Conservation (phyloP, 2,113 vertebrate genomes). For the Blennius ocellaris region DNA sequence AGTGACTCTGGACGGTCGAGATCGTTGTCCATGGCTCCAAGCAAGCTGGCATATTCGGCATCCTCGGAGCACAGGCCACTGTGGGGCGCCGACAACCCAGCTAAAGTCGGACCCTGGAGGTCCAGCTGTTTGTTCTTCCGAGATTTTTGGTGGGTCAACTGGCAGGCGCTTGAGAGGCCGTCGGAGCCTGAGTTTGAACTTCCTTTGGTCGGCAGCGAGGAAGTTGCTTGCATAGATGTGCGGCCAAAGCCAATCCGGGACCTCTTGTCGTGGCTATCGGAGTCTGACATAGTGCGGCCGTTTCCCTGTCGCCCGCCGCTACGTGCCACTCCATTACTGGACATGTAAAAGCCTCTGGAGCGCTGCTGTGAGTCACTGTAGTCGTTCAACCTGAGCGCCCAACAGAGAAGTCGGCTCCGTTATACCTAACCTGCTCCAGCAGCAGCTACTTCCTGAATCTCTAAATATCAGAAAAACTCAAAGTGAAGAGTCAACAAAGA, state of each 20-base stretch:
- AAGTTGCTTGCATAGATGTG: conserved; percentile 85
- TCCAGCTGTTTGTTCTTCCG: conserved; percentile 84
- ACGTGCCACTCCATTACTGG: conserved; percentile 83
- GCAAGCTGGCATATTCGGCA: conserved; percentile 89
- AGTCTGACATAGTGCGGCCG: conserved; percentile 79
- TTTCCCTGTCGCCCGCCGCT: conserved; percentile 84
- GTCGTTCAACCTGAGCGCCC: conserved; percentile 85
- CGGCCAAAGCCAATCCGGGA: conserved; percentile 84
- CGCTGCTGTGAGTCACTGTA: conserved; percentile 86
- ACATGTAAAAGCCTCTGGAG: conserved; percentile 86
- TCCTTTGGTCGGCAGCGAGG: conserved; percentile 79
- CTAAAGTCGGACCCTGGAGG: conserved; percentile 72
- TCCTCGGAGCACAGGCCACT: conserved; percentile 88
- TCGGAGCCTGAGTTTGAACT: conserved; percentile 78
- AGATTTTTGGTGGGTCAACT: conserved; percentile 83
- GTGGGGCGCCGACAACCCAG: conserved; percentile 80
- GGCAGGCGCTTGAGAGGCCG: conserved; percentile 76
- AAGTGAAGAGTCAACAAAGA: too few species aligned
- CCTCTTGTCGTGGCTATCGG: conserved; percentile 83
- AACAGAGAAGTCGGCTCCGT: background rate
- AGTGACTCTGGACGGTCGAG: conserved; percentile 88
- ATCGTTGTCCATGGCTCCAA: conserved; percentile 97
- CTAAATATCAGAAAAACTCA: too few species aligned
- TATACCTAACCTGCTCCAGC: background rate
- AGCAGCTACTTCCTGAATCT: too few species aligned